Base-by-base conservation (phyloP, 2,113 vertebrate species). In the Chaetops frenatus region DNA sequence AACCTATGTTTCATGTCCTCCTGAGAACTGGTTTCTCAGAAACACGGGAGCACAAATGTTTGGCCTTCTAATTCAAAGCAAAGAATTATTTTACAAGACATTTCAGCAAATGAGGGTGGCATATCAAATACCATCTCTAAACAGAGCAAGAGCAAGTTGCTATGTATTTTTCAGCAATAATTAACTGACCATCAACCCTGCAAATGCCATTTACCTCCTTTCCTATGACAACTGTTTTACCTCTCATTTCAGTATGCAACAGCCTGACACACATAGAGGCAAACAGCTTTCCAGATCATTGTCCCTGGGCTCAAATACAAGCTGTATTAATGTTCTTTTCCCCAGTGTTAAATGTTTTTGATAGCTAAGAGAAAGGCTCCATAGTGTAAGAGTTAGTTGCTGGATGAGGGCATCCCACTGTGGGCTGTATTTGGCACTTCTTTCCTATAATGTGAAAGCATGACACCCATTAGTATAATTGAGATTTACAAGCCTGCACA, bases 401-500 rank as follows among this genome's bases (percentile, higher is more conserved):
- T 93, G 81, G 82, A 96, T 83, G 90, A 95, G 91, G 92, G 70
- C 83, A 91, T 97, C 92, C 92, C 84, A 91, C 86, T 90, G 95
- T 73, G 94, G 94, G 76, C 74, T 87, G 69, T 65, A 89, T 95
- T 95, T 95, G 86, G 90, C 95, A 91, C 57, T 93, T 96, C 80
- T 86, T 94, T 86, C 72, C 83, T 88, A 51, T 91, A 94, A 94
- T 84, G 83, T 95, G 91, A 96, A 97, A 96, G 92, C 86, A 95
- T 96, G 96, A 97, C 94, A 95, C 88, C 94, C 96, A 97, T 97
- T 97, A 97, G 96, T 92, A 61, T 97, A 96, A 97, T 96, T 95
- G 95, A 88, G 91, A 91, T 95, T 96, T 96, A 95, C 94, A 96
- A 96, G 88, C 91, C 72, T 94, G 92, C 86, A 95, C 92, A 95